Evolutionary conservation across 2,888 invertebrate genomes (phyloP).

Genomic region (Lochmaea capreae): DNA sequence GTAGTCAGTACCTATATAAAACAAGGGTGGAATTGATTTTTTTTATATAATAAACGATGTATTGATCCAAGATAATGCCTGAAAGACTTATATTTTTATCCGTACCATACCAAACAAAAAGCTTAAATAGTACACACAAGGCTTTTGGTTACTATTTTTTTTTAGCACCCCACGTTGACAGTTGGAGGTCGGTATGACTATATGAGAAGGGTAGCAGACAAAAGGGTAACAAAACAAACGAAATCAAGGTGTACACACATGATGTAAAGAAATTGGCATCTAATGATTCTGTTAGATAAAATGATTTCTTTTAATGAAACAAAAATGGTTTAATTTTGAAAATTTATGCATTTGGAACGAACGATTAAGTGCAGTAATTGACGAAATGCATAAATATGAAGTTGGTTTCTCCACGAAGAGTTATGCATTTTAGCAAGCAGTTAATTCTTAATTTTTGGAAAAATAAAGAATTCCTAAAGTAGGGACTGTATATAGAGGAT

Average conservation of each 20-base stretch:
- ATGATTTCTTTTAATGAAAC: background rate
- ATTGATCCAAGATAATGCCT: background rate
- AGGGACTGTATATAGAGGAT: no score
- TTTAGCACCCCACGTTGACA: constrained; percentile 5
- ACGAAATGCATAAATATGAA: no score
- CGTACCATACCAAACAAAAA: background rate
- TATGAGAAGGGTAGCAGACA: constrained; percentile 1
- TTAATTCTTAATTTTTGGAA: no score
- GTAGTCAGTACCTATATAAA: no score
- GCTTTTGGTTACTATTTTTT: constrained; percentile 5
- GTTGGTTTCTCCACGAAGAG: no score
- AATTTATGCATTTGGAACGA: no score
- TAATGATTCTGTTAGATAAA: background rate
- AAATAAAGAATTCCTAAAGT: no score
- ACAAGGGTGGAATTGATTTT: background rate
- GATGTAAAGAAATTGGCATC: constrained; percentile 2
- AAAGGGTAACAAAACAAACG: background rate
- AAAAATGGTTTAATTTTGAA: background rate
- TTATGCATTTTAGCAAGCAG: no score
- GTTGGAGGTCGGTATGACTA: constrained; percentile 9
- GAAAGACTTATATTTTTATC: constrained; percentile 7
- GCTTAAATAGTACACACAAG: background rate
- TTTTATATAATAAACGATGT: background rate
- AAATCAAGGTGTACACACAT: constrained; percentile 10
- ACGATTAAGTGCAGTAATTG: no score